Evolutionary conservation across 1,140 invertebrate species (phyloP).

Genomic region (Pomacea maculata): DNA sequence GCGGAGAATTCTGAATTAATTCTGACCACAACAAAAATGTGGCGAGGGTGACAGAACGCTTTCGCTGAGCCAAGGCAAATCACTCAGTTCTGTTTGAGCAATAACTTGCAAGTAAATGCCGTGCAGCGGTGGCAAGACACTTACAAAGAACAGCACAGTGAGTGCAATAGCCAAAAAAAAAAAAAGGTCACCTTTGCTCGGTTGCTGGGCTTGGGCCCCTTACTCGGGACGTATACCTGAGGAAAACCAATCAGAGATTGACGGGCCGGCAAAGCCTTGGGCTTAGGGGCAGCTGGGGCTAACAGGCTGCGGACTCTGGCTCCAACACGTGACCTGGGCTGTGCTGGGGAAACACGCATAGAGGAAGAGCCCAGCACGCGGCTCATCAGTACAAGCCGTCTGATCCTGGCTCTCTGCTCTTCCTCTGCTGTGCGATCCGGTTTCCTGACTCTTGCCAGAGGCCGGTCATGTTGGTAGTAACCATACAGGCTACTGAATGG

Average conservation of each 20-base stretch:
- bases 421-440: not conserved
- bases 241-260: slow-evolving; percentile 24
- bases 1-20: slow-evolving; percentile 15
- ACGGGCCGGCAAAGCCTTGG: slow-evolving; percentile 14
- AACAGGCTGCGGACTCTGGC: not conserved
- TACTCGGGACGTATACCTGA: slow-evolving; percentile 27
- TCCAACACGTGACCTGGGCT: too few species aligned
- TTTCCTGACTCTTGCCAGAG: not conserved
- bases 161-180: slow-evolving; percentile 15
- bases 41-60: not conserved
- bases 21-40: slow-evolving; percentile 5
- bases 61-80: slow-evolving; percentile 6
- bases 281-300: slow-evolving; percentile 6
- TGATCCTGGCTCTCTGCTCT: not conserved
- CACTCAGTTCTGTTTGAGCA: slow-evolving; percentile 5
- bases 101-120: slow-evolving; percentile 15
- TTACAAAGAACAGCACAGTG: slow-evolving; percentile 5
- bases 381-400: not conserved
- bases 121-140: slow-evolving; percentile 21
- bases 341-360: not conserved
- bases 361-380: slow-evolving; percentile 3
- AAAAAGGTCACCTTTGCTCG: slow-evolving; percentile 31
- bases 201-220: slow-evolving; percentile 28
- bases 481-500: not conserved
- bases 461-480: not conserved